A percentile compares a stretch with the other conserved stretches of the same genome.
These are phyloP conservation scores for Acromyrmex echinatior DNA, from an alignment of 1,140 invertebrate species.

Conservation along the genomic window DNA sequence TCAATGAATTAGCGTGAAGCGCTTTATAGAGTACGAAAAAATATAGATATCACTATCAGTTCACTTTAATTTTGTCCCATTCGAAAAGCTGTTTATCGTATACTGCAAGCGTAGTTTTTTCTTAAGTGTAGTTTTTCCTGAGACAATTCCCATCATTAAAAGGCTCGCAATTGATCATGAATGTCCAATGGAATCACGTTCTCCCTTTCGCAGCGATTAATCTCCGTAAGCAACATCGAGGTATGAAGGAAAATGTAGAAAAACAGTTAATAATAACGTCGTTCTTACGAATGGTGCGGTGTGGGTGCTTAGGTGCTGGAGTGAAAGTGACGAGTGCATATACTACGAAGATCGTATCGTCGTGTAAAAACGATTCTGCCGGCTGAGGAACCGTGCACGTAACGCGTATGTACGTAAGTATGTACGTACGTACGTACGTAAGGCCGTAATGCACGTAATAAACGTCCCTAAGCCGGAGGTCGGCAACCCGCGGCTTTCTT, in stretches of 20 bases:
- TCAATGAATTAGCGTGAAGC: not conserved
- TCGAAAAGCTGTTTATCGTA: not conserved
- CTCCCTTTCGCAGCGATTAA: slow-evolving; percentile 13
- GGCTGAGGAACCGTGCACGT: slow-evolving; percentile 23
- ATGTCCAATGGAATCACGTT: not conserved
- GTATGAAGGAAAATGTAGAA: not conserved
- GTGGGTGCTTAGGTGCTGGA: slow-evolving; percentile 35
- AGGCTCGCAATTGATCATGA: not conserved
- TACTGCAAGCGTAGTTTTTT: too few relatives aligned
- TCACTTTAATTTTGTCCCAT: not conserved
- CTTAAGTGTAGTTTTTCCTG: not conserved
- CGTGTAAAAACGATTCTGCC: slow-evolving; percentile 52
- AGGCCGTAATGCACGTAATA: not conserved
- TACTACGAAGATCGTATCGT: slow-evolving; percentile 53
- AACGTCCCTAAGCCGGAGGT: slow-evolving; percentile 34
- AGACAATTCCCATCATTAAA: not conserved
- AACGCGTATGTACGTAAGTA: not conserved
- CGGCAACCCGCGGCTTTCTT: slow-evolving; percentile 51
- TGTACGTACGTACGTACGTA: not conserved
- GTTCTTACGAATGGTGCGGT: slow-evolving; percentile 28
- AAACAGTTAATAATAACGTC: slow-evolving; percentile 20
- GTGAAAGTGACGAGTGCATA: slow-evolving; percentile 50
- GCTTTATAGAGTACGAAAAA: not conserved
- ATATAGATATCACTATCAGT: not conserved
- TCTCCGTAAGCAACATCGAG: not conserved